Conservation (phyloP, 2,888 invertebrate species). For the Noctuana brunneofusca region DNA sequence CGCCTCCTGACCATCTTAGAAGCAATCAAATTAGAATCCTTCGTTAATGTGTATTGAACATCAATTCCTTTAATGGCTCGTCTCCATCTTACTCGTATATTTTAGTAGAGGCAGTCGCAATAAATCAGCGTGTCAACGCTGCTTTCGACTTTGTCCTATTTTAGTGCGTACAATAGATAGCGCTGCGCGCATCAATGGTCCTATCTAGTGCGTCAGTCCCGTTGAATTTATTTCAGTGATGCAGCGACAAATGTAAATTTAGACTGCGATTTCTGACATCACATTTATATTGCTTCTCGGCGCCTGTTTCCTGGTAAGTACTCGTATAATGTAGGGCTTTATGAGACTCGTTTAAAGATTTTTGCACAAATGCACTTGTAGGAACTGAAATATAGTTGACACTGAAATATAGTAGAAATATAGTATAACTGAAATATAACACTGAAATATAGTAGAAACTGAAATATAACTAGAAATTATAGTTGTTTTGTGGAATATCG, state of each 20-base stretch:
- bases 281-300: constrained; percentile 33
- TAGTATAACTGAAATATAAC: too few species aligned
- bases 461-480: too few species aligned
- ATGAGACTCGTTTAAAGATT: not conserved
- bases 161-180: constrained; percentile 52
- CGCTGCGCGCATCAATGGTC: constrained; percentile 57
- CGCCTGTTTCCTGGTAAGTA: constrained; percentile 31
- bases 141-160: constrained; percentile 63
- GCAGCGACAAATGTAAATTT: constrained; percentile 36
- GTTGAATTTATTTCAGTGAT: constrained; percentile 57
- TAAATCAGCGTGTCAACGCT: constrained; percentile 58
- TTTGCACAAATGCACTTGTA: not conserved
- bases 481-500: too few species aligned
- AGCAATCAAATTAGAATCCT: constrained; percentile 54
- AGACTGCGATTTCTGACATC: constrained; percentile 30
- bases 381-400: not conserved
- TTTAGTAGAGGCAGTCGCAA: constrained; percentile 54
- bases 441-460: too few species aligned
- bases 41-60: constrained; percentile 49
- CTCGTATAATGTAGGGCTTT: not conserved
- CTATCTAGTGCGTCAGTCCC: constrained; percentile 62
- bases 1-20: constrained; percentile 51
- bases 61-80: constrained; percentile 46
- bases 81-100: constrained; percentile 34
- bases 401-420: too few species aligned